A percentile compares a stretch with the other conserved stretches of the same genome.
phyloP scores from a whole-genome alignment of 1,140 invertebrate genomes.

The Cardiocondyla obscurior region DNA sequence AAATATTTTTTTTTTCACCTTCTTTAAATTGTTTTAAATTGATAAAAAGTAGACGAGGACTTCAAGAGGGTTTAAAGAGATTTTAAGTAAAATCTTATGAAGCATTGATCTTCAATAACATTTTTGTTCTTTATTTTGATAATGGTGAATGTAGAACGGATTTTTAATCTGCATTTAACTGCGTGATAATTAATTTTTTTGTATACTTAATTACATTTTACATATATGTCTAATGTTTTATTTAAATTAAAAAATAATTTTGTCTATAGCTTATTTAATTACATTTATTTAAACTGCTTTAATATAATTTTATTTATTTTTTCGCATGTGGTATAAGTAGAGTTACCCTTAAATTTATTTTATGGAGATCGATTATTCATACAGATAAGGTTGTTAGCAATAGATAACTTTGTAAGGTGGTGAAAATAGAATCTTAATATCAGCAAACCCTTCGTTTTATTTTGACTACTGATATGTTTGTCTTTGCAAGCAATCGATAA shows the following conservation, averaged over 20 bases:
- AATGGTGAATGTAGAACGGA: neutral
- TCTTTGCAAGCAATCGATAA: neutral
- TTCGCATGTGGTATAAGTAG: no score
- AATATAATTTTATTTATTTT: neutral
- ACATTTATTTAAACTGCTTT: neutral
- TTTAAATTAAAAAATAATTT: no score
- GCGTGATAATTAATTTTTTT: no score
- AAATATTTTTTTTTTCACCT: no score
- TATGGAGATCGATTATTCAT: neutral
- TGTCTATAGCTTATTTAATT: no score
- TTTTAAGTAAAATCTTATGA: slow-evolving; percentile 22
- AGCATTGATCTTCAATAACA: slow-evolving; percentile 3
- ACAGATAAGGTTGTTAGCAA: neutral
- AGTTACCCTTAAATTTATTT: no score
- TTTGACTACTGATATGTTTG: neutral
- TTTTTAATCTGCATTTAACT: no score
- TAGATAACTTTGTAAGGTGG: neutral
- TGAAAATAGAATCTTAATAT: neutral
- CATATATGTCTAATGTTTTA: no score
- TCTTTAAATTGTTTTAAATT: slow-evolving; percentile 14
- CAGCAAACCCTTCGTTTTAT: neutral
- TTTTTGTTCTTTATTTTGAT: neutral
- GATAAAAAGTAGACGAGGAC: slow-evolving; percentile 15
- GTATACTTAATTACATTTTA: no score
- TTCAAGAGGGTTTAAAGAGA: neutral